Base-by-base conservation (phyloP, 2,888 invertebrate genomes). In the Nowickia ferox region DNA sequence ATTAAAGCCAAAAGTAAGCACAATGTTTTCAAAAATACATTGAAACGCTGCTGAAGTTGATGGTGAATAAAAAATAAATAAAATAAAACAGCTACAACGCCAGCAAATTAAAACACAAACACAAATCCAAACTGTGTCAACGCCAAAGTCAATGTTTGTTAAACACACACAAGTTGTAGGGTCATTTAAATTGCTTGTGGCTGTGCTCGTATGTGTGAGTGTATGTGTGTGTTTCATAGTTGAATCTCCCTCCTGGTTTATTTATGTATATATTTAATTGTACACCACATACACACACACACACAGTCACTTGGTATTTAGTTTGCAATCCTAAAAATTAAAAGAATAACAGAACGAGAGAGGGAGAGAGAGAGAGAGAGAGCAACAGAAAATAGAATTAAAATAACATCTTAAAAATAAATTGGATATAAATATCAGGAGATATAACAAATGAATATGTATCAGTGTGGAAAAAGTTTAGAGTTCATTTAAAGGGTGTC, bases 81-180 rank as follows among this genome's bases (percentile, higher is more conserved):
- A 13, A 1, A 0, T 44, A 68, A 66, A 57, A 13, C 3, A 6
- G 11, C 30, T 30, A 30, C 5, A 30, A 30, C 30, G 30, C 30
- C 30, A 30, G 30, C 30, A 76, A 30, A 53, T 22, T 40, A 9
- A 61, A 81, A 69, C 8, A 42, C 22, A 55, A 63, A 75, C 22
- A 61, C 40, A 76, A 85, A 69, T 46, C 63, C 48, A 68, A 83
- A 86, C 71, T 83, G 75, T 86, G 85, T 86, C 85, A 86, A 86
- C 85, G 83, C 85, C 85, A 86, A 86, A 86, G 85, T 83, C 83
- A 86, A 86, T 86, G 79, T 86, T 86, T 83, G 65, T 83, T 75
- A 83, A 79, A 79, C 42, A 83, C 71, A 83, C 71, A 79, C 78
- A 65, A 71, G 63, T 71, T 69, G 72, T 5, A 30, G 76, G 77